phyloP scores from a whole-genome alignment of 1,140 invertebrate genomes.

The Diplogasteroides magnus region DNA sequence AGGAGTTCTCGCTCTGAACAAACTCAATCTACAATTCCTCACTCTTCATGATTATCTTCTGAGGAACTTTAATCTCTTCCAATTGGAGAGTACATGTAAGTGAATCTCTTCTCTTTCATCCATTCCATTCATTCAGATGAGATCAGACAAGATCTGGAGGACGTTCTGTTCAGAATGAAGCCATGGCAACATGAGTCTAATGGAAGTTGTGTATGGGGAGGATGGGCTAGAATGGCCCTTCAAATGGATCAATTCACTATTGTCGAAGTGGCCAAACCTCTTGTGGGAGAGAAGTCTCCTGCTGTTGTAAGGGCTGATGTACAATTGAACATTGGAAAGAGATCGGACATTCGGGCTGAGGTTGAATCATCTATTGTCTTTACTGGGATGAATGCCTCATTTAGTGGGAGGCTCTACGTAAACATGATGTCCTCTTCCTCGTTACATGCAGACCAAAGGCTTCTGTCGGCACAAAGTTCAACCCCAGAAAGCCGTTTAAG shows the following conservation, averaged over 20 bases:
- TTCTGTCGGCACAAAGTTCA: slow-evolving; percentile 66
- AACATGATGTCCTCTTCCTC: slow-evolving; percentile 95
- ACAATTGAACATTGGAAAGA: slow-evolving; percentile 80
- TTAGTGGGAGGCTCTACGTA: slow-evolving; percentile 65
- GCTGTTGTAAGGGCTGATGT: slow-evolving; percentile 88
- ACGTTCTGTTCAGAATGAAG: slow-evolving; percentile 83
- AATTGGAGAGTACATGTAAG: slow-evolving; percentile 93
- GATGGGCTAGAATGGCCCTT: slow-evolving; percentile 97
- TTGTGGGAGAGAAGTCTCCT: slow-evolving; percentile 76
- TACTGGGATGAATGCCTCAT: slow-evolving; percentile 10
- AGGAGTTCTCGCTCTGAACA: slow-evolving; percentile 78
- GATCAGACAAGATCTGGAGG: slow-evolving; percentile 83
- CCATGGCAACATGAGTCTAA: slow-evolving; percentile 73
- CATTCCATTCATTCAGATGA: slow-evolving; percentile 29
- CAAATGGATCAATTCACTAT: slow-evolving; percentile 85
- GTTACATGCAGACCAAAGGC: slow-evolving; percentile 79
- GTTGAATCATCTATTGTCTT: slow-evolving; percentile 71
- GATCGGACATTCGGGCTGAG: slow-evolving; percentile 84
- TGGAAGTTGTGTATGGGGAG: slow-evolving; percentile 82
- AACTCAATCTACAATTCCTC: slow-evolving; percentile 94
- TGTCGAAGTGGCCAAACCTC: slow-evolving; percentile 65
- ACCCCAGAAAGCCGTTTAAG: slow-evolving; percentile 68
- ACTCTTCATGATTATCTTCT: slow-evolving; percentile 96
- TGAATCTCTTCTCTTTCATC: not conserved
- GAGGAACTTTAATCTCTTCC: slow-evolving; percentile 93